Base-by-base conservation (phyloP, 2,888 invertebrate species). In the Buathra laborator region DNA sequence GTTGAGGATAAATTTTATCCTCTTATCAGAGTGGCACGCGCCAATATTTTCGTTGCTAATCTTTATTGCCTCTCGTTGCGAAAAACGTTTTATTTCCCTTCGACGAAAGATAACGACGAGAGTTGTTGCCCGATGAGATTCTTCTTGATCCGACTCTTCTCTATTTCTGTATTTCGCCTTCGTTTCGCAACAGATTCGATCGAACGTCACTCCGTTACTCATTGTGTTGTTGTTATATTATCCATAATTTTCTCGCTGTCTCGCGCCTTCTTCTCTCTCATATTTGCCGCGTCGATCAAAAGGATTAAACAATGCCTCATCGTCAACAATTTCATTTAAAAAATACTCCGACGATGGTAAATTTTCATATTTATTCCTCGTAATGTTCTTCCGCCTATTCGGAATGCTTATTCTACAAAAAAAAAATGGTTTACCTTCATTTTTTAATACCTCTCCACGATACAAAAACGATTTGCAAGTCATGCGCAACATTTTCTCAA, bases 11-110 rank as follows among this genome's bases (percentile, higher is more conserved):
- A 7, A 62, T 62, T 29, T 24, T 6, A 2, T 46, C 24, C 10
- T 19, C 24, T 67, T 46, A 67, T 80, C 46, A 32, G 46, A 19
- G 14, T 44, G 66, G 43, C 71, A 66, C 71, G 62, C 44, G 53
- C 72, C 71, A 71, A 53, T 48, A 66, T 62, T 62, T 62, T 24
- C 16, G 24, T 24, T 59, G 44, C 44, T 43, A 43, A 59, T 71
- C 19, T 71, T 71, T 14, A 53, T 53, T 64, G 53, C 32, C 44
- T 24, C 48, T 62, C n/a, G 44, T 66, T 14, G 29, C 9, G 44
- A 72, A 2, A 32, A 12, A 62, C 32, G 51, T 14, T 43, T 53
- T 24, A 37, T n/a, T 43, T 77, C 12, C 24, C 19, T 64, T 24
- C 44, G 9, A 70, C 37, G 44, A 37, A 19, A 37, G 24, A 46